Conservation (phyloP, 92 coral and sea anemone genomes). For the Epizoanthus scotinus region DNA sequence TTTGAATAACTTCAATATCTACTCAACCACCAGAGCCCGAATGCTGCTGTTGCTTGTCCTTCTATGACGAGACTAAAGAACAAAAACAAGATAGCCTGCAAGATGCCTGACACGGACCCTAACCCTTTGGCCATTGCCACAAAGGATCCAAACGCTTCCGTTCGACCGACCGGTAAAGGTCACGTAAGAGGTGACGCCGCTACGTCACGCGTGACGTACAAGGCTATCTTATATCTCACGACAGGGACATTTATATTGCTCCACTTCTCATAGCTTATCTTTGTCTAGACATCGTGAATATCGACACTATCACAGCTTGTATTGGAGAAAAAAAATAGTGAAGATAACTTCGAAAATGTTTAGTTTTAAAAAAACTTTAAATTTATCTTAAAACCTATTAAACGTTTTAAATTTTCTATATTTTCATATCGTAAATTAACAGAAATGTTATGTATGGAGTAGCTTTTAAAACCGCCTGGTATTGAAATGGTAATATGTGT, state of each 20-base stretch:
- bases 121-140: constrained; percentile 27
- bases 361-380: no score
- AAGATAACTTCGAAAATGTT: no score
- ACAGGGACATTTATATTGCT: background rate
- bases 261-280: background rate
- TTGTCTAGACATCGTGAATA: no score
- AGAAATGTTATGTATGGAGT: no score
- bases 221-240: background rate
- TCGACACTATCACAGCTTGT: no score
- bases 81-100: constrained; percentile 68
- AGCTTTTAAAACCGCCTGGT: no score
- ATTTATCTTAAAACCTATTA: no score
- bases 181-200: constrained; percentile 22
- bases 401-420: no score
- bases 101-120: constrained; percentile 69
- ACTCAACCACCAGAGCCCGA: constrained; percentile 57
- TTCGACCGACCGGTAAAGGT: constrained; percentile 13
- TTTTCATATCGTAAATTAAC: no score
- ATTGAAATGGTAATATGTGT: no score
- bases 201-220: background rate
- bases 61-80: constrained; percentile 65
- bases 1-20: background rate
- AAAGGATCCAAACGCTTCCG: background rate
- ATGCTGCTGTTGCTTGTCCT: constrained; percentile 81
- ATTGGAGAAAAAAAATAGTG: no score